Evolutionary conservation across 2,113 vertebrate species (phyloP), one percentile per base, ranked within the genome.

Genomic region (Galeopterus variegatus): DNA sequence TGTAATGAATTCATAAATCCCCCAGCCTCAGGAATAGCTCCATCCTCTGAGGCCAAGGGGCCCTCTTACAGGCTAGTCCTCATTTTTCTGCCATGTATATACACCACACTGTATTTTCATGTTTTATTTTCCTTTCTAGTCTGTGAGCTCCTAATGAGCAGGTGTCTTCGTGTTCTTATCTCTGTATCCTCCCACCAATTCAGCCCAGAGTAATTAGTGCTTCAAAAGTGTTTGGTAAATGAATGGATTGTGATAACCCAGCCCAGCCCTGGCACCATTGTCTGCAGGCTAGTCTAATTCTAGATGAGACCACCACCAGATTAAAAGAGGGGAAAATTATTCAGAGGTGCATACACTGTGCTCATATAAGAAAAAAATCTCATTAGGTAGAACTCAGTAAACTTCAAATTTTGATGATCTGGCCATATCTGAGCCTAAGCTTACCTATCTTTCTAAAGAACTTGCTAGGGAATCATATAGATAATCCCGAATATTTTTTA

Each of bases 141-240:
- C 65, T 94, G 88, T 94, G 82, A 89, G 96, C 79, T 91, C 93
- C 62, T 89, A 28, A 45, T 9, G 92, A 97, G 95, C 85, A 93
- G 62, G 50, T 86, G 5, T 94, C 79, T 93, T 70, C 19, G 4
- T 94, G 76, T n/a, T 92, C 28, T 92, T 85, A 21, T 62, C 58
- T 93, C 67, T 60, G 3, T 83, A 10, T 45, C 50, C 33, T 82
- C 64, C 28, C 67, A 41, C 50, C 81, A 79, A 56, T 26, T 69
- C 77, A 84, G 36, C 19, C 69, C 76, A 58, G 67, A 95, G 76
- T 75, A 60, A 85, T 48, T 45, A 83, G 77, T 69, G 62, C 77
- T 83, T 85, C 31, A 13, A 14, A 62, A 12, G 76, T 75, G 24
- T 80, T 77, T 11, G 69, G 28, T 54, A 82, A 79, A 33, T n/a